phyloP scores from a whole-genome alignment of 2,113 vertebrate genomes.

The Grantiella picta region DNA sequence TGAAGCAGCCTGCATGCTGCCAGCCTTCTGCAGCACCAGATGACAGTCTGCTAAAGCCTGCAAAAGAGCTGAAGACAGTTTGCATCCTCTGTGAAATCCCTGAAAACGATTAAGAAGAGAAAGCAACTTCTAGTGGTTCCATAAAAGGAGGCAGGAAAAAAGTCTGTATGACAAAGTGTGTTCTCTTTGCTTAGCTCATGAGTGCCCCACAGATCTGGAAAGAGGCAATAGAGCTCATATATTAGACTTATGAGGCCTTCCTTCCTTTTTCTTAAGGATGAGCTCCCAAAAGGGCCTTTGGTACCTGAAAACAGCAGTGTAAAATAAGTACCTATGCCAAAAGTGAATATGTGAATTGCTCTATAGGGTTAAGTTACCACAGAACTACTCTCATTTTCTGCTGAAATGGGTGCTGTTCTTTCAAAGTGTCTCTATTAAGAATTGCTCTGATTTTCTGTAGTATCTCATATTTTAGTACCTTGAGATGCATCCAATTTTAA shows the following conservation, averaged over 20 bases:
- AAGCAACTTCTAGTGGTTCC: background rate
- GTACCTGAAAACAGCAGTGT: background rate
- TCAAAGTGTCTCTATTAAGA: background rate
- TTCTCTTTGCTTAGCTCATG: background rate
- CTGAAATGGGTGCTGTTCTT: rapidly evolving
- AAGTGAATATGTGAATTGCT: background rate
- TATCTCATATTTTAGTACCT: background rate
- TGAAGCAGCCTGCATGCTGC: background rate
- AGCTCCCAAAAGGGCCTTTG: background rate
- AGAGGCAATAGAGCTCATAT: background rate
- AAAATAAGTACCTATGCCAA: background rate
- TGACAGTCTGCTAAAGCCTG: constrained; percentile 7
- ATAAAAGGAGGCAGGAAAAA: background rate
- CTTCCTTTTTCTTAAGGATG: background rate
- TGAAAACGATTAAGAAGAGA: background rate
- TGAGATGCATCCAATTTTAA: background rate
- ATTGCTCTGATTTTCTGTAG: background rate
- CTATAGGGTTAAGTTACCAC: background rate
- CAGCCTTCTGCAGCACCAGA: background rate
- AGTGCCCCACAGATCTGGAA: background rate
- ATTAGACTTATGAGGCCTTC: background rate
- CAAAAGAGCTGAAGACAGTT: background rate
- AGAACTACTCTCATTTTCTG: background rate
- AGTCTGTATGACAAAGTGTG: background rate
- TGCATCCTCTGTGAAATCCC: background rate